Evolutionary conservation across 2,888 invertebrate species (phyloP).

Genomic region (Synanthedon andrenaeformis): DNA sequence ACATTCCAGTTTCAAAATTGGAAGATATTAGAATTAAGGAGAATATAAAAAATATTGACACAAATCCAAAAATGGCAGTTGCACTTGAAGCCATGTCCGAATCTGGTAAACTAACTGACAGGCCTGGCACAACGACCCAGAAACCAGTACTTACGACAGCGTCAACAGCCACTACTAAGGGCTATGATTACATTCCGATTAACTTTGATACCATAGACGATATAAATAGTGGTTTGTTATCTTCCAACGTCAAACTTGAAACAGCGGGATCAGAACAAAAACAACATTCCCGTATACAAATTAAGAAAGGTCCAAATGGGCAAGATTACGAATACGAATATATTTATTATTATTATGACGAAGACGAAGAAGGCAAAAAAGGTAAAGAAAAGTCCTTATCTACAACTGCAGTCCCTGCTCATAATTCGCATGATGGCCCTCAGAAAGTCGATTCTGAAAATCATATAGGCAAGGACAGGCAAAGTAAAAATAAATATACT

Average conservation of each 20-base stretch:
- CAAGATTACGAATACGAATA: constrained; percentile 94
- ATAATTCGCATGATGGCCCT: constrained; percentile 74
- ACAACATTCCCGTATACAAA: constrained; percentile 80
- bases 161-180: constrained; percentile 40
- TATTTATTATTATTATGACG: constrained; percentile 91
- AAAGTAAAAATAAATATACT: constrained; percentile 68
- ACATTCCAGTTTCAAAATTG: constrained; percentile 56
- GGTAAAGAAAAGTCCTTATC: constrained; percentile 26
- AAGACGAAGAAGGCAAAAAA: constrained; percentile 74
- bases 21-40: constrained; percentile 64
- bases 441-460: constrained; percentile 59
- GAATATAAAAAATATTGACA: constrained; percentile 56
- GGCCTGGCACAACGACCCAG: constrained; percentile 61
- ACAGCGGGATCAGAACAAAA: constrained; percentile 77
- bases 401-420: constrained; percentile 32
- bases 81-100: constrained; percentile 60
- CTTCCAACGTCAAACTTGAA: constrained; percentile 67
- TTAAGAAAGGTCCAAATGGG: constrained; percentile 90
- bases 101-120: constrained; percentile 52
- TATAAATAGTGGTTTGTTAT: constrained; percentile 55
- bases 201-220: constrained; percentile 65
- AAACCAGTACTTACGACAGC: constrained; percentile 70
- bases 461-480: constrained; percentile 49
- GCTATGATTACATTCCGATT: constrained; percentile 55
- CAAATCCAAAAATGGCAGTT: constrained; percentile 54